Evolutionary conservation across 23 tunicate species (phyloP), one percentile per base, ranked within the genome.

Genomic region (Phallusia fumigata): DNA sequence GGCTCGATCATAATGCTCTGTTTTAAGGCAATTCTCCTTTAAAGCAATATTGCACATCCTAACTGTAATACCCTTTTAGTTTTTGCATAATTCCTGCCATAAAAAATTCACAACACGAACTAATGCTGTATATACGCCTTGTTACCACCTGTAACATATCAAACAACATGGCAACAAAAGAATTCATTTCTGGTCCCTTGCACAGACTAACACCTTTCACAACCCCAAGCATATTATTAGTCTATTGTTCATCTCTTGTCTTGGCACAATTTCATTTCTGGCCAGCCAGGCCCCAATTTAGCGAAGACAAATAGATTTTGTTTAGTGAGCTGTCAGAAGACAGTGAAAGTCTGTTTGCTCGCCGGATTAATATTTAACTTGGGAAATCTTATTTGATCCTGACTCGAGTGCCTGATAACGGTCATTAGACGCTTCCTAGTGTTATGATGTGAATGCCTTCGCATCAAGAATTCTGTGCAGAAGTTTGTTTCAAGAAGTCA

Each of bases 361-460:
- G 3, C 28, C 16, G 69, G 69, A 40, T 58, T 58, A 58, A 58
- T 58, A 13, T 58, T 58, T 58, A 58, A 58, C 28, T 24, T 24
- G 28, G 13, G 69, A 58, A 58, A 24, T 58, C 69, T 58, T 16
- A 24, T 58, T 58, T 58, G 69, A 58, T 58, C 16, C 26, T 22
- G 69, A 13, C 69, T 58, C 13, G 69, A 58, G 69, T 21, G 69
- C 69, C 28, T 58, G 69, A 58, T 58, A 58, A 58, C 69, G 69
- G 28, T 58, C 69, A 58, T 58, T 58, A 58, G 69, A 58, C 3
- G 69, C 69, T 58, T 13, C 69, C 15, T 58, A 58, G 26, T 24
- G 69, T 40, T 40, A 40, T 40, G 47, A 40, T 40, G 10, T 10
- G 47, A 40, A 40, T 40, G 47, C 47, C 47, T 40, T 40, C 47